Evolutionary conservation across 2,888 invertebrate genomes (phyloP).

Genomic region (Gandaritis pyraliata): DNA sequence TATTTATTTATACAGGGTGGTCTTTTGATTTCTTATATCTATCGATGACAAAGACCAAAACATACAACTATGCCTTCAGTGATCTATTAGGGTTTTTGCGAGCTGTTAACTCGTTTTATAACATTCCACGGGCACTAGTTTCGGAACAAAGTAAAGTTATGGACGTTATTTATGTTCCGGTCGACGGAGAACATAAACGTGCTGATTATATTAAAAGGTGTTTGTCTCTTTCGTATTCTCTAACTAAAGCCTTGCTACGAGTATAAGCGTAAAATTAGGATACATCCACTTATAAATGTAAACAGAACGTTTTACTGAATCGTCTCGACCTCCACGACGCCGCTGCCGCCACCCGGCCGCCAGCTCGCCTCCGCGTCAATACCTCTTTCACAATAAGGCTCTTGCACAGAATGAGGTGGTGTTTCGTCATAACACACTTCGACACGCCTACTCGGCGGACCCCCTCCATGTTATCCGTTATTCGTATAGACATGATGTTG

Average conservation of each 20-base stretch:
- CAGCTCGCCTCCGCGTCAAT: constrained; percentile 66
- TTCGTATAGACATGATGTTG: constrained; percentile 45
- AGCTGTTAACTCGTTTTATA: constrained; percentile 30
- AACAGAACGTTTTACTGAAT: constrained; percentile 46
- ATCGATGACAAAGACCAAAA: not conserved
- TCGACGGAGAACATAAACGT: constrained; percentile 5
- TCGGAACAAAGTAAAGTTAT: constrained; percentile 21
- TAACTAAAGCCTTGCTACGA: constrained; percentile 14
- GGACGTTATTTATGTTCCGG: constrained; percentile 20
- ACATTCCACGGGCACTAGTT: constrained; percentile 36
- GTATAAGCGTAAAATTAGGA: constrained; percentile 31
- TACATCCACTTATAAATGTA: constrained; percentile 43
- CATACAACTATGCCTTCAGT: constrained; percentile 9
- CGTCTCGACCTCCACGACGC: constrained; percentile 60
- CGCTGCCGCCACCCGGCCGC: constrained; percentile 44
- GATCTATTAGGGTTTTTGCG: constrained; percentile 24
- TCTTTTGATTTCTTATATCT: constrained; percentile 8
- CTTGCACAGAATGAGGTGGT: constrained; percentile 73
- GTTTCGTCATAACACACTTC: constrained; percentile 75
- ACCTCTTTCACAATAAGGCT: constrained; percentile 76
- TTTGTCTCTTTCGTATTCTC: constrained; percentile 11
- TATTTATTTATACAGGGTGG: constrained; percentile 34
- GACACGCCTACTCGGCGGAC: constrained; percentile 70
- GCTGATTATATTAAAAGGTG: constrained; percentile 12
- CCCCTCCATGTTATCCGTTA: constrained; percentile 58